phyloP scores from a whole-genome alignment of 2,113 vertebrate genomes.

The Calidris pygmaea region DNA sequence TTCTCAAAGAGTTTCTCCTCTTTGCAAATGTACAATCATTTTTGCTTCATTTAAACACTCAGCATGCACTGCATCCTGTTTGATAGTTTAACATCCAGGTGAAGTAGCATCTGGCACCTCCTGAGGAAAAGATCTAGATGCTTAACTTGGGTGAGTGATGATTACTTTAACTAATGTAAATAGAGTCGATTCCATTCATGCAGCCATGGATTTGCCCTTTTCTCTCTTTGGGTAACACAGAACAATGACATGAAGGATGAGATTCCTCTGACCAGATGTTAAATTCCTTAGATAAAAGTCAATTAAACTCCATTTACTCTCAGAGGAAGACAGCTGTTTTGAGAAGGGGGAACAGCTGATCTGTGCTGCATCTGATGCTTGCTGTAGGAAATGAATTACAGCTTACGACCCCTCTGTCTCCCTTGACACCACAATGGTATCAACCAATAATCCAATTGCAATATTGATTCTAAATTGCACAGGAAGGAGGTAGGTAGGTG shows the following conservation, averaged over 20 bases:
- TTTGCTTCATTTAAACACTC: background rate
- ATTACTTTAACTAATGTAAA: background rate
- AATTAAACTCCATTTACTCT: background rate
- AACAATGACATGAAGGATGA: background rate
- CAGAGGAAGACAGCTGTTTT: background rate
- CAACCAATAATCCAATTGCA: background rate
- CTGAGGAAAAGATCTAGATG: background rate
- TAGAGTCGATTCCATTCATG: background rate
- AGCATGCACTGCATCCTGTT: background rate
- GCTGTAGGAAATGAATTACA: background rate
- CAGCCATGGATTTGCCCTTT: background rate
- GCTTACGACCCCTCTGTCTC: background rate
- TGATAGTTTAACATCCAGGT: background rate
- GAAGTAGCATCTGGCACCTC: background rate
- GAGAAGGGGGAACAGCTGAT: background rate
- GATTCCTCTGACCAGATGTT: background rate
- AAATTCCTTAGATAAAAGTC: background rate
- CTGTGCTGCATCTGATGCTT: background rate
- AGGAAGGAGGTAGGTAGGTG: background rate
- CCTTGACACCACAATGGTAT: background rate
- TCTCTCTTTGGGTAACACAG: background rate
- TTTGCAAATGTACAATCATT: background rate
- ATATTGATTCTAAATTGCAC: background rate
- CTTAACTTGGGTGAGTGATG: background rate
- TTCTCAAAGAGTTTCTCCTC: background rate